Conservation (phyloP, 1,140 invertebrate species). For the Drosophila rufa region DNA sequence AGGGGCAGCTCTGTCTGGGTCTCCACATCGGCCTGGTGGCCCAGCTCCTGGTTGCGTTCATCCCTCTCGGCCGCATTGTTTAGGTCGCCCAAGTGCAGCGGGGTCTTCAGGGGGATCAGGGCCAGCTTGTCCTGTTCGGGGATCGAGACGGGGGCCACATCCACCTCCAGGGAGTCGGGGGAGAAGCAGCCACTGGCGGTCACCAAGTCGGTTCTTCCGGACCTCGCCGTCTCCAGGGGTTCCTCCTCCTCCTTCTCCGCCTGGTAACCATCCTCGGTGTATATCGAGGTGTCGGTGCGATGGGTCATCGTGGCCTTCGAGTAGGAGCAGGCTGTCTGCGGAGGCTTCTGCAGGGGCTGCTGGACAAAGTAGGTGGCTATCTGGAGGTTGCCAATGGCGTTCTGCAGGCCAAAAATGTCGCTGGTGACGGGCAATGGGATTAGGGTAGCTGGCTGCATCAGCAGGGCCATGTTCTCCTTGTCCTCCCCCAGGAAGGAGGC, state of each 20-base stretch:
- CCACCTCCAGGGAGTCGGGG: constrained; percentile 67
- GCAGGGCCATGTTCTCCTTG: constrained; percentile 79
- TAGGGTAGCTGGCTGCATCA: constrained; percentile 85
- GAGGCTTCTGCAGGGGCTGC: constrained; percentile 55
- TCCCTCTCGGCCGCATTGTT: background rate
- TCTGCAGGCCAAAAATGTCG: constrained; percentile 80
- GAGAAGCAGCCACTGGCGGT: constrained; percentile 64
- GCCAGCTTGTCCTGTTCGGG: constrained; percentile 59
- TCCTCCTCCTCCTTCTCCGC: constrained; percentile 71
- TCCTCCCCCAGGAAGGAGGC: constrained; percentile 28
- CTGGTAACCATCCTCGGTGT: constrained; percentile 76
- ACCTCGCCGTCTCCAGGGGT: constrained; percentile 22
- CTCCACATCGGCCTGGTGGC: constrained; percentile 65
- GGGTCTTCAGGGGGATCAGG: constrained; percentile 62
- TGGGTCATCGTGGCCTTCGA: constrained; percentile 74
- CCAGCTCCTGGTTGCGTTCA: background rate
- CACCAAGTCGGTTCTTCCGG: constrained; percentile 30
- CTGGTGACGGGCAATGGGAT: constrained; percentile 81
- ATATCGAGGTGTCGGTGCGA: constrained; percentile 72
- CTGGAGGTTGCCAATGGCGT: constrained; percentile 80
- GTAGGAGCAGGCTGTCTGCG: constrained; percentile 45
- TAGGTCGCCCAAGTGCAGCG: background rate
- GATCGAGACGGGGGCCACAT: constrained; percentile 5
- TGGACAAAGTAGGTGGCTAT: constrained; percentile 82
- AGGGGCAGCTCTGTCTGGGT: constrained; percentile 80